Percentiles rank a stretch among this genome's conserved stretches.
Evolutionary conservation across 2,888 invertebrate genomes (phyloP).

Genomic region (Miltochrista miniata): DNA sequence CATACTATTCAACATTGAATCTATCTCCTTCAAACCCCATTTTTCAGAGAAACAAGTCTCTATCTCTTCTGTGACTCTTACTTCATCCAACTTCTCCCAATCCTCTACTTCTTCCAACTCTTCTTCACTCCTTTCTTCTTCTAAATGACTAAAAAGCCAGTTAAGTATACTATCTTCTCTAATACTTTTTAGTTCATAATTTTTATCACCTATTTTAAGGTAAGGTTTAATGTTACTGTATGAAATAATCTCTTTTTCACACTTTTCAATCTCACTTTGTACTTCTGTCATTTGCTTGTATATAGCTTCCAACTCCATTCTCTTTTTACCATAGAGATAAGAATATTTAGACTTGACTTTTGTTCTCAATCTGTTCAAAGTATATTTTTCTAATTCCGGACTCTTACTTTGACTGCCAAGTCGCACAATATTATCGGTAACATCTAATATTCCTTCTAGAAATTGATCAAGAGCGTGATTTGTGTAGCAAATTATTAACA

Average conservation of each 20-base stretch:
- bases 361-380: slow-evolving; percentile 65
- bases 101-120: slow-evolving; percentile 43
- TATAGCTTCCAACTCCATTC: slow-evolving; percentile 57
- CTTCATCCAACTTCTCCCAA: slow-evolving; percentile 30
- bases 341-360: slow-evolving; percentile 67
- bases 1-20: slow-evolving; percentile 62
- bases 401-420: slow-evolving; percentile 88
- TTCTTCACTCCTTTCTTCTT: slow-evolving; percentile 41
- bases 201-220: slow-evolving; percentile 48
- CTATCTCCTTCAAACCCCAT: slow-evolving; percentile 62
- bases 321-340: slow-evolving; percentile 59
- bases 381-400: slow-evolving; percentile 78
- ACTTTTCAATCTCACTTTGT: slow-evolving; percentile 69
- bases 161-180: slow-evolving; percentile 61
- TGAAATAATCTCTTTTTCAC: slow-evolving; percentile 62
- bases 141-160: slow-evolving; percentile 65
- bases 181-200: slow-evolving; percentile 46
- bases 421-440: slow-evolving; percentile 85
- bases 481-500: slow-evolving; percentile 91
- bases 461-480: slow-evolving; percentile 96
- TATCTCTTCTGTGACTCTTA: slow-evolving; percentile 39
- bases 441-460: slow-evolving; percentile 85
- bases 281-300: slow-evolving; percentile 63
- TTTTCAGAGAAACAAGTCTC: slow-evolving; percentile 69
- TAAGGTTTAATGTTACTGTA: slow-evolving; percentile 57